Evolutionary conservation across 2,113 vertebrate genomes (phyloP).

Genomic region (Vidua chalybeata): DNA sequence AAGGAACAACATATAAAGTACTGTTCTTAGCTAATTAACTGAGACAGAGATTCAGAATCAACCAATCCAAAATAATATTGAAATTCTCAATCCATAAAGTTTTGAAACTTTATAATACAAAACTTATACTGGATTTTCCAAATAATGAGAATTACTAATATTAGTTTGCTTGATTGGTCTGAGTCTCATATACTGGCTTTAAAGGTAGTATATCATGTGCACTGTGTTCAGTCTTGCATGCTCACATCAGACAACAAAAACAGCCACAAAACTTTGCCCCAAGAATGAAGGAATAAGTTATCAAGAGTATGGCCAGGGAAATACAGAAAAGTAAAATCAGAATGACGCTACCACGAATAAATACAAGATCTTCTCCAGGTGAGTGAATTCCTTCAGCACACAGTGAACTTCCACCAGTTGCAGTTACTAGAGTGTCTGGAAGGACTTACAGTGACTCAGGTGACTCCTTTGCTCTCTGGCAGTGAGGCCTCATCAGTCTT

Average conservation of each 20-base stretch:
- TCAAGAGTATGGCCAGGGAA: background rate
- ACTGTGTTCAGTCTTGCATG: background rate
- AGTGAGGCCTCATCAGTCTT: background rate
- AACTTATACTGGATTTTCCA: background rate
- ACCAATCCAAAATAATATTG: background rate
- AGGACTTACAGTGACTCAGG: background rate
- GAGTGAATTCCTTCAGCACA: background rate
- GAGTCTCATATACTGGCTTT: background rate
- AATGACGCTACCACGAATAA: background rate
- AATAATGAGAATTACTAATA: background rate
- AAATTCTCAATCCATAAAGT: background rate
- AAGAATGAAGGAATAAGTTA: background rate
- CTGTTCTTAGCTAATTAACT: background rate
- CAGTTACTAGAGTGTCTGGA: background rate
- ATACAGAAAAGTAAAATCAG: background rate
- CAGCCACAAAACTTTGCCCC: background rate
- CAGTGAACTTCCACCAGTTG: background rate
- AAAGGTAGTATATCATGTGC: background rate
- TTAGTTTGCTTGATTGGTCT: background rate
- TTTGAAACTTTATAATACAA: background rate
- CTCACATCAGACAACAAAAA: background rate
- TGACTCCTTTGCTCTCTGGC: background rate
- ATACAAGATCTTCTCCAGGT: background rate
- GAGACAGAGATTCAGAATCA: background rate
- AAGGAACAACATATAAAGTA: background rate